Base-by-base conservation (phyloP, 2,797 vertebrate genomes). In the Enteromius viviparus region DNA sequence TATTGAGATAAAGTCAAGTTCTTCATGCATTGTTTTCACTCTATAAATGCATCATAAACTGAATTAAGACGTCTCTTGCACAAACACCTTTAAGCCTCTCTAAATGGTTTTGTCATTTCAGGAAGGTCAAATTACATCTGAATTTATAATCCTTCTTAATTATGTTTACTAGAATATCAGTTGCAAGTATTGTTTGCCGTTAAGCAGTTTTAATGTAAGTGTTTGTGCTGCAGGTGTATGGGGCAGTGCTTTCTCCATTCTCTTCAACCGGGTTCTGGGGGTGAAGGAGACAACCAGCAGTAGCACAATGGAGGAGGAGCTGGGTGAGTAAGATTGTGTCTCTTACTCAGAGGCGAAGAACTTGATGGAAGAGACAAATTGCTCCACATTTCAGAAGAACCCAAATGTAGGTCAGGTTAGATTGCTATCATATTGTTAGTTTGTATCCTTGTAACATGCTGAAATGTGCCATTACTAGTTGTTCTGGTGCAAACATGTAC, bases 211-310 rank as follows among this genome's bases (percentile, higher is more conserved):
- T 34, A 11, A 72, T 76, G 19, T 64, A 42, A 42, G 32, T 76
- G 53, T 82, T 6, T 84, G 12, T 80, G 40, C 80, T 72, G 49
- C 88, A 99, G 98, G 98, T 69, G 95, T 99, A 77, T 99, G 98
- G 98, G 98, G 98, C 83, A 99, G 98, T 84, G 98, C 98, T 47
- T 99, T 99, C 94, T 99, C 98, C 26, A 99, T 99, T 90, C 90
- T 99, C 84, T 97, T 99, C 93, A 99, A 99, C 95, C 95, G 98
- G 93, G 97, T 99, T 23, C 92, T 99, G 68, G 98, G 97, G 6
- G 94, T 99, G 89, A 97, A 96, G 71, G 96, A 95, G 88, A 95
- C 94, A 70, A 88, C 84, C 29, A 86, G 95, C 0, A 91, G 93
- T 72, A 94, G 95, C 85, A 99, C 98, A 76, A 99, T 99, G 98